These are phyloP conservation scores for Sminthopsis crassicaudata DNA, from an alignment of 2,113 vertebrate genomes.

Conservation along the genomic window DNA sequence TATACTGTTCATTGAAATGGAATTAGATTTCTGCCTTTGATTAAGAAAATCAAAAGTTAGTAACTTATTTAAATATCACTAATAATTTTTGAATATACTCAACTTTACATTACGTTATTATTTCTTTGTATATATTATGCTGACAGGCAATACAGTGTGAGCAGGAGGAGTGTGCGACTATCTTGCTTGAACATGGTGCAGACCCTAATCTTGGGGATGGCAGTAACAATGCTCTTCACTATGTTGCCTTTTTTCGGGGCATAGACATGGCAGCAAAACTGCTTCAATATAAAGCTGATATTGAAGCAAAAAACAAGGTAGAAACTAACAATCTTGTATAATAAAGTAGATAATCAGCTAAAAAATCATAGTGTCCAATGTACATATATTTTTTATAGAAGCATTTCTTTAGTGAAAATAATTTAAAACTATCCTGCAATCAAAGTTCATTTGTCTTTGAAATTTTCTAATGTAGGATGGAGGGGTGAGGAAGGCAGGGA, in stretches of 20 bases:
- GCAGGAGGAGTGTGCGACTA: slow-evolving; percentile 86
- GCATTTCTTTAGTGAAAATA: too few species aligned
- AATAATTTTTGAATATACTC: background rate
- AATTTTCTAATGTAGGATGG: too few species aligned
- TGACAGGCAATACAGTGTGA: slow-evolving; percentile 92
- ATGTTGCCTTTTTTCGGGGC: slow-evolving; percentile 84
- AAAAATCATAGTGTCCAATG: too few species aligned
- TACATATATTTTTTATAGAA: too few species aligned
- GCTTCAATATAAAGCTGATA: slow-evolving; percentile 83
- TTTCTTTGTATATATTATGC: slow-evolving; percentile 19
- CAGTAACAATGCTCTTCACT: slow-evolving; percentile 90
- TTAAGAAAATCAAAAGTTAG: background rate
- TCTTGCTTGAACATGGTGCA: slow-evolving; percentile 89
- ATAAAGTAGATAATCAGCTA: too few species aligned
- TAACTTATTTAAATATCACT: background rate
- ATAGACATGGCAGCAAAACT: slow-evolving; percentile 82
- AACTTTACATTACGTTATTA: slow-evolving; percentile 17
- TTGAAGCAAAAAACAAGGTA: too few species aligned
- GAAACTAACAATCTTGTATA: too few species aligned
- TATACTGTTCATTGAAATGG: too few species aligned
- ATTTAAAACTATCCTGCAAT: too few species aligned
- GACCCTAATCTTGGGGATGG: slow-evolving; percentile 88
- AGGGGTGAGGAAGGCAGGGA: too few species aligned
- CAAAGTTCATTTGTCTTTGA: too few species aligned
- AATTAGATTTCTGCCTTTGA: too few species aligned